These are phyloP conservation scores for Haliclystus octoradiatus DNA, from an alignment of 30 jellyfish, hydroid and myxozoan genomes.

Conservation along the genomic window DNA sequence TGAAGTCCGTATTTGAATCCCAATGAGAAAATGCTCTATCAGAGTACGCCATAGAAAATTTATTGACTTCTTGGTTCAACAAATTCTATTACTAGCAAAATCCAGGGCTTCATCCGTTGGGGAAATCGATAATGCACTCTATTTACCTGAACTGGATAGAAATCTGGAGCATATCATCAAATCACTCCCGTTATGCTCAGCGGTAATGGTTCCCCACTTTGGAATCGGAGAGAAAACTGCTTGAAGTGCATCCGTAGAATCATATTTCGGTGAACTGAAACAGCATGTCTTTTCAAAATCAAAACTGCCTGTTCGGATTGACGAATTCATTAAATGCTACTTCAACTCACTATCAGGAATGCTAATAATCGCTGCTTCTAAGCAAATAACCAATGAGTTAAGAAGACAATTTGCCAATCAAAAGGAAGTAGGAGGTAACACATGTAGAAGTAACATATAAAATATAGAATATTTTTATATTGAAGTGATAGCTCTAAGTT, in stretches of 20 bases:
- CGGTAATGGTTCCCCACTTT: neutral
- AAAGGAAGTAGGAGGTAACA: too few species aligned
- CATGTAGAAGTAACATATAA: too few species aligned
- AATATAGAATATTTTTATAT: too few species aligned
- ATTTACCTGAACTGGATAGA: neutral
- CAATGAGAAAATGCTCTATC: too few species aligned
- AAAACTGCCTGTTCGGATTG: neutral
- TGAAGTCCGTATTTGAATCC: neutral
- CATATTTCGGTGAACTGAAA: neutral
- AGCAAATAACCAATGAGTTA: too few species aligned
- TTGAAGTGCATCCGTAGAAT: neutral
- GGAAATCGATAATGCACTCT: neutral
- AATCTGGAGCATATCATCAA: neutral
- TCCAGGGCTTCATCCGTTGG: too few species aligned
- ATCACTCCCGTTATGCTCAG: neutral
- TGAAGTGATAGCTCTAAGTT: too few species aligned
- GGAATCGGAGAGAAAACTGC: neutral
- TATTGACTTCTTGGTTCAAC: too few species aligned
- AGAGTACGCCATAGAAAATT: too few species aligned
- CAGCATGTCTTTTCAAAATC: neutral
- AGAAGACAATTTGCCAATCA: too few species aligned
- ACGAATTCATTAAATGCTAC: neutral
- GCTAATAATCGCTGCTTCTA: neutral
- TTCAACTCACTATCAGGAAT: neutral
- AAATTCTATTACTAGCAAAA: too few species aligned